Evolutionary conservation across 2,113 vertebrate genomes (phyloP).

Genomic region (Lipophrys pholis): DNA sequence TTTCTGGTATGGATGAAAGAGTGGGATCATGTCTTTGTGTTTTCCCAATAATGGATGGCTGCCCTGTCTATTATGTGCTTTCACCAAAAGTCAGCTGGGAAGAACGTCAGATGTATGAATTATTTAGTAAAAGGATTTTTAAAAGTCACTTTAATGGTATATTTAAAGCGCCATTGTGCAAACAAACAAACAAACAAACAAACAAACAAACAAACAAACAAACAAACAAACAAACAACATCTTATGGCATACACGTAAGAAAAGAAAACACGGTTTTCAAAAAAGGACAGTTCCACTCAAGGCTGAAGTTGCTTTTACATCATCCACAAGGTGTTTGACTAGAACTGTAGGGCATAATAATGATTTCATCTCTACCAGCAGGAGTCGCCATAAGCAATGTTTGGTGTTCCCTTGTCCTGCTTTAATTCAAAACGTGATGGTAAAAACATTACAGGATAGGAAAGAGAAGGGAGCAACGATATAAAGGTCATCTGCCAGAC

Average conservation of each 20-base stretch:
- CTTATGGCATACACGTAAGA: neutral
- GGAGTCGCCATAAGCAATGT: neutral
- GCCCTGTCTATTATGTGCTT: too few species aligned
- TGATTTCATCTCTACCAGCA: constrained; percentile 13
- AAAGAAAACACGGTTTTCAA: neutral
- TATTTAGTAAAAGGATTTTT: too few species aligned
- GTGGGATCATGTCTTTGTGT: too few species aligned
- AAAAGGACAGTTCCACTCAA: neutral
- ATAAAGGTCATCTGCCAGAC: neutral
- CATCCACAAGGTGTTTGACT: neutral
- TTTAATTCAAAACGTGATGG: neutral
- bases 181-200: too few species aligned
- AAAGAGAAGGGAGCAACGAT: neutral
- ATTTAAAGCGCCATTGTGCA: neutral
- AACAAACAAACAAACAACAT: too few species aligned
- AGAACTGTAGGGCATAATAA: neutral
- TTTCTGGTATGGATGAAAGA: too few species aligned
- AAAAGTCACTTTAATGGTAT: neutral
- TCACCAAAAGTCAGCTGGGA: too few species aligned
- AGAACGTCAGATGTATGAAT: too few species aligned
- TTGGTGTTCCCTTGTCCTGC: neutral
- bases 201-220: too few species aligned
- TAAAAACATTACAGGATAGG: constrained; percentile 13
- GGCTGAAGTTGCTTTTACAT: neutral
- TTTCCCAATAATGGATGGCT: too few species aligned